Conservation (phyloP, 2,797 vertebrate genomes). For the Carduelis carduelis region DNA sequence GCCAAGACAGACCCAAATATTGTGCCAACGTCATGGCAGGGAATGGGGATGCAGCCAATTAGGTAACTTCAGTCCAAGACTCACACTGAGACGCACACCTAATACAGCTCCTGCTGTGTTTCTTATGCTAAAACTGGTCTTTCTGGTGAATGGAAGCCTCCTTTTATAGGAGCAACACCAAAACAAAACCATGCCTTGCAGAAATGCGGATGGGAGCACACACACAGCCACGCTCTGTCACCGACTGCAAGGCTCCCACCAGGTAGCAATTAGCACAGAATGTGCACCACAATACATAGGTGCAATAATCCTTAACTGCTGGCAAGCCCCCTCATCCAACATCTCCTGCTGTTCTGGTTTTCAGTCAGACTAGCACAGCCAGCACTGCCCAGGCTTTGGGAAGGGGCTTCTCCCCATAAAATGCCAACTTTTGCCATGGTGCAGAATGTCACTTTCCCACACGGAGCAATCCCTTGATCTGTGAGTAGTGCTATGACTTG, state of each 20-base stretch:
- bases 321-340: not conserved
- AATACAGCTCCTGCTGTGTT: not conserved
- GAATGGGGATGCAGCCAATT: not conserved
- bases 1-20: not conserved
- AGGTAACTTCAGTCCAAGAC: not conserved
- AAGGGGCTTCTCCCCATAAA: not conserved
- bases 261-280: not conserved
- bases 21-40: not conserved
- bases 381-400: not conserved
- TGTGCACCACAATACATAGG: not conserved
- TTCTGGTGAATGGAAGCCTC: not conserved
- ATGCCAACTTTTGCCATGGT: not conserved
- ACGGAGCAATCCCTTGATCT: not conserved
- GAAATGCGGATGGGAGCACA: not conserved
- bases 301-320: not conserved
- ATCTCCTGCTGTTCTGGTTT: not conserved
- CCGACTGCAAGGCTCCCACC: fast-evolving
- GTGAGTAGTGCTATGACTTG: not conserved
- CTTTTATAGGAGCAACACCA: not conserved
- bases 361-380: not conserved
- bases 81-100: not conserved
- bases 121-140: not conserved
- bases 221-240: not conserved
- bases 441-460: not conserved
- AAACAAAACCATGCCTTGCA: not conserved